Evolutionary conservation across 2,888 invertebrate species (phyloP).

Genomic region (Drosophila niveifrons): DNA sequence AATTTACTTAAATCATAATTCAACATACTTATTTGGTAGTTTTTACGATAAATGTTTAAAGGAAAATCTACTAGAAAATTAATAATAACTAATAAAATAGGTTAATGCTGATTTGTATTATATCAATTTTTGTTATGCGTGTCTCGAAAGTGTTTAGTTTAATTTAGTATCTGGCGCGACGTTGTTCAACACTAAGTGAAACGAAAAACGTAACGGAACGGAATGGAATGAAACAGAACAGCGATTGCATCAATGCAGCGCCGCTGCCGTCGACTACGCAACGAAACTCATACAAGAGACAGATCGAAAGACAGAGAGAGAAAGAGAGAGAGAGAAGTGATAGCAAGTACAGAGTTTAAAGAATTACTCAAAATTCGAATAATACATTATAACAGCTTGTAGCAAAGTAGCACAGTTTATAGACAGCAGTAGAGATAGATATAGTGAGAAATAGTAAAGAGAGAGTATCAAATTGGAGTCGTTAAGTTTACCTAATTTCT

Average conservation of each 20-base stretch:
- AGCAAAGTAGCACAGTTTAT: conserved; percentile 32
- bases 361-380: conserved; percentile 34
- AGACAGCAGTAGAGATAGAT: conserved; percentile 8
- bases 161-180: conserved; percentile 57
- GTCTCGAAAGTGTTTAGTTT: conserved; percentile 36
- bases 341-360: conserved; percentile 32
- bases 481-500: conserved; percentile 84
- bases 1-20: conserved; percentile 21
- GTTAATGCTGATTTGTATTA: conserved; percentile 50
- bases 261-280: conserved; percentile 61
- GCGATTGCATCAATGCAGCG: conserved; percentile 55
- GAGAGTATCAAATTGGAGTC: conserved; percentile 18
- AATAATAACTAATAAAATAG: conserved; percentile 36
- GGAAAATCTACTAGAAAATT: conserved; percentile 41
- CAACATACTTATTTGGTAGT: conserved; percentile 32
- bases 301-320: conserved; percentile 20
- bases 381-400: conserved; percentile 26
- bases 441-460: conserved; percentile 1
- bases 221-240: conserved; percentile 49
- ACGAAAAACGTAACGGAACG: conserved; percentile 42
- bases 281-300: conserved; percentile 50
- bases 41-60: conserved; percentile 33
- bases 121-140: conserved; percentile 27
- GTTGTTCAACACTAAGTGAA: conserved; percentile 64
- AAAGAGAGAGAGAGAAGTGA: conserved; percentile 24